These are phyloP conservation scores for Loxodonta africana DNA, from an alignment of 2,113 vertebrate species.

Conservation along the genomic window DNA sequence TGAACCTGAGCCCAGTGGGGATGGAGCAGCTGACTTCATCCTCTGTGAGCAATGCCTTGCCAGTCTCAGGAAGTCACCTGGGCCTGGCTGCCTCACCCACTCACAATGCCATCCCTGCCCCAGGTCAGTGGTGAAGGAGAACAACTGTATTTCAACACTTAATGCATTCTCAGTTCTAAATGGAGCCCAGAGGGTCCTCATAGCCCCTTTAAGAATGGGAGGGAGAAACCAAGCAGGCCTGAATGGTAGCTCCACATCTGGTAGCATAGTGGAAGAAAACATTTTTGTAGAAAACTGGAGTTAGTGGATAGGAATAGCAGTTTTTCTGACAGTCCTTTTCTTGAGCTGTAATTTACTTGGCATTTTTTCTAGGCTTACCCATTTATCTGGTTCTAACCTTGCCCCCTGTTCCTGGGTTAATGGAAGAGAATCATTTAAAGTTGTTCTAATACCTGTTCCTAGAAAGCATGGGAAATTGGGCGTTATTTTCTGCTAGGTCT, in stretches of 20 bases:
- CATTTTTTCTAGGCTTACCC: not conserved
- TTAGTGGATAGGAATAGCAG: not conserved
- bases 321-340: not conserved
- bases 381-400: not conserved
- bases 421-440: constrained; percentile 20
- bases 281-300: not conserved
- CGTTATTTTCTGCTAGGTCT: constrained; percentile 1
- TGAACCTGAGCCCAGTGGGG: constrained; percentile 97
- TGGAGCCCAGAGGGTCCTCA: not conserved
- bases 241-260: not conserved
- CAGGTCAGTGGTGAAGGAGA: constrained; percentile 89
- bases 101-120: constrained; percentile 94
- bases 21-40: constrained; percentile 98
- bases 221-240: not conserved
- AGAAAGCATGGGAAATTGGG: not conserved
- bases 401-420: not conserved
- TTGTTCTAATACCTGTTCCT: not conserved
- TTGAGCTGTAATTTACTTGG: not conserved
- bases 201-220: not conserved
- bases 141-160: not conserved
- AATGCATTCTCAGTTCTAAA: not conserved
- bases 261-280: not conserved
- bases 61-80: constrained; percentile 92
- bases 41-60: constrained; percentile 93
- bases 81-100: constrained; percentile 96